Percentiles rank a stretch among this genome's conserved stretches.
These are phyloP conservation scores for Latrodectus elegans DNA, from an alignment of 2,888 invertebrate genomes.

Conservation along the genomic window DNA sequence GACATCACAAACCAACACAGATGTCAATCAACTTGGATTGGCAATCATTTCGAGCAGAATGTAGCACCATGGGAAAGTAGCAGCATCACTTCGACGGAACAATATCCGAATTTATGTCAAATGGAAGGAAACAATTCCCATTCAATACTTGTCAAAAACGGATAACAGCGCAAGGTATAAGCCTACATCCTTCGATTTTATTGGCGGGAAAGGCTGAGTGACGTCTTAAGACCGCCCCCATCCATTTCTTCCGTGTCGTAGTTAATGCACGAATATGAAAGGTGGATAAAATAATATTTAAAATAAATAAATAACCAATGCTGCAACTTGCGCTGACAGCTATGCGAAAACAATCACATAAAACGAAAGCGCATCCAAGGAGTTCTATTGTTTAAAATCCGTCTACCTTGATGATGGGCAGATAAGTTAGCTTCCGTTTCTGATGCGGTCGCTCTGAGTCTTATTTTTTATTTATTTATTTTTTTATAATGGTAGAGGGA, in stretches of 20 bases:
- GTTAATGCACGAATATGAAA: constrained; percentile 29
- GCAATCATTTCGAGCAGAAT: no score
- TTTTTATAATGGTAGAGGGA: background rate
- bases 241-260: constrained; percentile 28
- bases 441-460: background rate
- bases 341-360: constrained; percentile 42
- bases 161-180: constrained; percentile 44
- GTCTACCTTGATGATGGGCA: constrained; percentile 37
- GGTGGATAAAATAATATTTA: background rate
- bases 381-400: constrained; percentile 52
- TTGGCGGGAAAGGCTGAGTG: constrained; percentile 57
- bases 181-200: constrained; percentile 38
- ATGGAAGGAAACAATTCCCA: constrained; percentile 46
- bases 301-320: constrained; percentile 22
- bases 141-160: constrained; percentile 26
- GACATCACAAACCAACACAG: no score
- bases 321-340: constrained; percentile 49
- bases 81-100: background rate
- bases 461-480: no score
- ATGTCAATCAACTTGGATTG: no score
- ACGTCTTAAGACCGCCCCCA: constrained; percentile 47
- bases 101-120: constrained; percentile 16
- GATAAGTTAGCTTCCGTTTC: constrained; percentile 48
- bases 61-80: no score
- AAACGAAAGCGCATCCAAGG: constrained; percentile 13